Base-by-base conservation (phyloP, 2,113 vertebrate species). In the Atherinomorus stipes region DNA sequence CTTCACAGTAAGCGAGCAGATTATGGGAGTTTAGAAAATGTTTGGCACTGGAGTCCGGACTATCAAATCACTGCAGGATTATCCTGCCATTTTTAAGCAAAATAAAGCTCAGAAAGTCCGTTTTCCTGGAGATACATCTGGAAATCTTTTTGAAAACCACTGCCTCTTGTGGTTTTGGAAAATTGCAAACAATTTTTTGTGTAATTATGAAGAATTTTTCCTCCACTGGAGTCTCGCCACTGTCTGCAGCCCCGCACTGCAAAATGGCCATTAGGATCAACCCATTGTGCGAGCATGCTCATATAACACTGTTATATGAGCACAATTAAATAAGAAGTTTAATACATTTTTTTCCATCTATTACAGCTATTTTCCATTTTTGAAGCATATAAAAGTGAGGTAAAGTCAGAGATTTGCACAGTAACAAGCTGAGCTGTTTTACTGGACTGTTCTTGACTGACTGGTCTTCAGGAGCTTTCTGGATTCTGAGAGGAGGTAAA, bases 61-160 rank as follows among this genome's bases (percentile, higher is more conserved):
- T 8, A 34, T 1, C 31, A 21, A 40, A 40, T n/a, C 0, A n/a
- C 23, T 50, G 45, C 19, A 22, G 21, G 45, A 2, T 64, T 21
- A 45, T 40, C 6, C 16, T 4, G 40, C 50, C 4, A 1, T 9
- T 59, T 40, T 34, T 7, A 34, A 7, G 31, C n/a, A 34, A 34
- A 34, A 34, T 34, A 47, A 4, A 18, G 18, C 44, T 9, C 18
- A n/a, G 44, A 47, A 9, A 47, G 18, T 64, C 34, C 9, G 2
- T 21, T 1, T 42, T 53, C 44, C 21, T 6, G 9, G 42, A 31
- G 34, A 54, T 13, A 62, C 83, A 83, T 86, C 81, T 85, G 84
- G 84, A 77, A 86, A 38, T 42, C 0, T 0, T 59, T 78, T 37
- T 13, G 45, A 44, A 70, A 82, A 61, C 23, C 57, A 12, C 76